Base-by-base conservation (phyloP, 2,888 invertebrate genomes). In the Malachius bipustulatus region DNA sequence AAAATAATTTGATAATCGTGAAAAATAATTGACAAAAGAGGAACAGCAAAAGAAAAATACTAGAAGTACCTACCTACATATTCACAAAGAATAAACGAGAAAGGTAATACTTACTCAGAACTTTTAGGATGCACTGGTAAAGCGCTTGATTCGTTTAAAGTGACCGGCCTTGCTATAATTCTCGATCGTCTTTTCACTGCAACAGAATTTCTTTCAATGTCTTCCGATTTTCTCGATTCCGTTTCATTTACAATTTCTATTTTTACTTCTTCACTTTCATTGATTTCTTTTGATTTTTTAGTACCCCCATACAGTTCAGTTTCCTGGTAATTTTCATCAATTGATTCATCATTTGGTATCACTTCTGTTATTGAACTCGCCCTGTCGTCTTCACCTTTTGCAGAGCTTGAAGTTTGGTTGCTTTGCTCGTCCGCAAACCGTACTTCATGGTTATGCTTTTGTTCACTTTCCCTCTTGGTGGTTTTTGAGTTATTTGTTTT, bases 111-210 rank as follows among this genome's bases (percentile, higher is more conserved):
- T 34, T 41, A 47, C 47, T 38, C 40, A 26, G 33, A 35, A 30
- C 38, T 32, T 39, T 47, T 47, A 6, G 45, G 40, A 30, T 43
- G 38, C 37, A 38, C 41, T 12, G 39, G 30, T 14, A 47, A 32
- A n/a, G 3, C 34, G 3, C 31, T 16, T 4, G 35, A 31, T 29
- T 43, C 43, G 26, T 45, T 41, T 13, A 31, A 38, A 8, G 34
- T 34, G 4, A 39, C 32, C 3, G 45, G 32, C 34, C 30, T 26
- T 2, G 47, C 41, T 4, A 42, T 33, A 13, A 47, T 24, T 16
- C 43, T 42, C 14, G 40, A 31, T 35, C 47, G 42, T 34, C 45
- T 37, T 35, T 30, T 34, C 34, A 43, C 24, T 8, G 6, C 24
- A n/a, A 19, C 24, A 19, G 24, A 19, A 8, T 19, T 19, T 19